phyloP scores from a whole-genome alignment of 2,888 invertebrate species.

The Lithodes maja region DNA sequence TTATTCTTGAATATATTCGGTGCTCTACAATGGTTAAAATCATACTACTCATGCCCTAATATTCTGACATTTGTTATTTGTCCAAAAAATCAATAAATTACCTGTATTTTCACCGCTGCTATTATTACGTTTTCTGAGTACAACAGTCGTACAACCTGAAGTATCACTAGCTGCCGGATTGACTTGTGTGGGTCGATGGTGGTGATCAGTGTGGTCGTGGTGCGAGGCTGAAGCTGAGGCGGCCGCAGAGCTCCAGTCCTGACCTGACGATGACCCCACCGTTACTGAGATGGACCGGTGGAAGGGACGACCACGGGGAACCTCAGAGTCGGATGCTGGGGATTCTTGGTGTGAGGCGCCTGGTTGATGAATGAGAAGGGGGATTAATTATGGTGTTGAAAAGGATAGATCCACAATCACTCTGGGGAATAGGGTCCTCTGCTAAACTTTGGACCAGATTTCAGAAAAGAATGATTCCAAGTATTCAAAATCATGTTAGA shows the following conservation, averaged over 20 bases:
- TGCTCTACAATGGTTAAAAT: too few relatives aligned
- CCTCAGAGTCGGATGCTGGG: slow-evolving; percentile 68
- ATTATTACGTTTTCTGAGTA: slow-evolving; percentile 82
- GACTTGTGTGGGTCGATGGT: slow-evolving; percentile 25
- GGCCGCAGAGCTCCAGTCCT: slow-evolving; percentile 69
- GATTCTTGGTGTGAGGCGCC: slow-evolving; percentile 68
- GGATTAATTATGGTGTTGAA: background rate
- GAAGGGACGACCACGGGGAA: slow-evolving; percentile 79
- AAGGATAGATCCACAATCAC: too few relatives aligned
- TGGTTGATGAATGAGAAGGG: background rate
- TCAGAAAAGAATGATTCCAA: too few relatives aligned
- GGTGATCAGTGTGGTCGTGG: slow-evolving; percentile 42
- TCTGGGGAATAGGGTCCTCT: too few relatives aligned
- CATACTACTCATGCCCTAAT: too few relatives aligned
- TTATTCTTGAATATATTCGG: too few relatives aligned
- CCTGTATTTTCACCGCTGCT: slow-evolving; percentile 81
- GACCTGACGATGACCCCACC: slow-evolving; percentile 68
- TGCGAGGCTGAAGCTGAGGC: slow-evolving; percentile 66
- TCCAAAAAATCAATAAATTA: slow-evolving; percentile 67
- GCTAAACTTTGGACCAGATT: too few relatives aligned
- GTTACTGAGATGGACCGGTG: slow-evolving; percentile 94
- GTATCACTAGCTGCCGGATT: slow-evolving; percentile 11
- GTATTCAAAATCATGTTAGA: too few relatives aligned
- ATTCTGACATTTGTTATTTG: too few relatives aligned
- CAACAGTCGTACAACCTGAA: slow-evolving; percentile 72